A percentile compares a stretch with the other conserved stretches of the same genome.
Conservation (phyloP, 2,888 invertebrate genomes). For the Tolmerus cingulatus region DNA sequence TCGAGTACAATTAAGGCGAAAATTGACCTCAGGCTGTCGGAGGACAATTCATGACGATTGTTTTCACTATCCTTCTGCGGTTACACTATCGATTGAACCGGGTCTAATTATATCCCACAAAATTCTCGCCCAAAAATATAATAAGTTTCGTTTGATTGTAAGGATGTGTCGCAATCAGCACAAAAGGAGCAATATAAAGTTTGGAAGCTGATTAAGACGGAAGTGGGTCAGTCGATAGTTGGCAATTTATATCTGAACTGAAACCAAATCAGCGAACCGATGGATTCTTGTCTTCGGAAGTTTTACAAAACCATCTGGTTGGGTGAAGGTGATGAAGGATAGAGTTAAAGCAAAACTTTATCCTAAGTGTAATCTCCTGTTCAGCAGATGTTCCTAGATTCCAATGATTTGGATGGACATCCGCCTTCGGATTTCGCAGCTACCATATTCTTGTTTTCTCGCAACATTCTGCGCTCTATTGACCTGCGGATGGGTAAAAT, state of each 20-base stretch:
- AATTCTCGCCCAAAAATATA: neutral
- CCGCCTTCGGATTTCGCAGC: neutral
- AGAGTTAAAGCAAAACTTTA: conserved; percentile 28
- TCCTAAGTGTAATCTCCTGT: conserved; percentile 37
- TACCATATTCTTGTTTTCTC: neutral
- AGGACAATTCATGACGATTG: neutral
- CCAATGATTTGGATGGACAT: neutral
- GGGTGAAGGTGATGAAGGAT: neutral
- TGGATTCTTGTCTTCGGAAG: neutral
- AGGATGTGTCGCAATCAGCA: neutral
- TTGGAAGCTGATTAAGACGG: neutral
- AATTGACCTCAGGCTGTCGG: neutral
- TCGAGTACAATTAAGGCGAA: conserved; percentile 20
- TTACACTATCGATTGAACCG: neutral
- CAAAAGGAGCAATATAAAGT: neutral
- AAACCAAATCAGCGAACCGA: neutral
- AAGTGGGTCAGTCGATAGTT: neutral
- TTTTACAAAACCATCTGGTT: neutral
- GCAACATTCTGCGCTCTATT: conserved; percentile 18
- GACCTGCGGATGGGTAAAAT: neutral
- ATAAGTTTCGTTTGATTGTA: neutral
- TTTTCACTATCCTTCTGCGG: neutral
- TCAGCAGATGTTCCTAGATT: conserved; percentile 39
- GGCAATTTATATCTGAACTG: neutral
- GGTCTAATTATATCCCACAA: neutral